Percentiles rank a stretch among this genome's conserved stretches.
Evolutionary conservation across 64 coral and sea anemone genomes (phyloP).

Genomic region (Dendrophyllia cribrosa): DNA sequence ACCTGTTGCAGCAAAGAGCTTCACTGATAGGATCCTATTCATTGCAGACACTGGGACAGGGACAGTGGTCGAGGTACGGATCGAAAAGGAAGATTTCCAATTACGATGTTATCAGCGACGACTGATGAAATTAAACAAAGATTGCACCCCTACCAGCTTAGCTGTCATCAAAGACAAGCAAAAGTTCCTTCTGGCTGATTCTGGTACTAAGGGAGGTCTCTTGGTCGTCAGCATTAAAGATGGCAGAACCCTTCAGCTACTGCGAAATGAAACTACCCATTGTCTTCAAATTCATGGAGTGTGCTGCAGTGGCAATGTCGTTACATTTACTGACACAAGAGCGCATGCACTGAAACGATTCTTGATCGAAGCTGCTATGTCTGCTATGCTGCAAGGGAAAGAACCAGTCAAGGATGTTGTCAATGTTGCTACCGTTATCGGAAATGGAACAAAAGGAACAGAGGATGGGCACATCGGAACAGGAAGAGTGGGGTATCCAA

Average conservation of each 20-base stretch:
- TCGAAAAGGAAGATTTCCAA: constrained; percentile 63
- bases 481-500: constrained; percentile 40
- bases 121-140: constrained; percentile 33
- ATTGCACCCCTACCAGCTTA: constrained; percentile 48
- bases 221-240: constrained; percentile 58
- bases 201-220: constrained; percentile 48
- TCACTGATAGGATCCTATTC: constrained; percentile 61
- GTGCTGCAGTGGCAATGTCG: constrained; percentile 13
- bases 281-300: constrained; percentile 57
- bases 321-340: constrained; percentile 60
- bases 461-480: constrained; percentile 5
- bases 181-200: constrained; percentile 72
- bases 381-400: neutral
- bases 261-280: constrained; percentile 24
- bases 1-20: constrained; percentile 56
- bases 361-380: constrained; percentile 6
- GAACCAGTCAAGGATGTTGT: constrained; percentile 1
- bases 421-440: constrained; percentile 46
- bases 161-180: constrained; percentile 60
- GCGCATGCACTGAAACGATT: constrained; percentile 62
- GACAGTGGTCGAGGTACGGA: constrained; percentile 36
- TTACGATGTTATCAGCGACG: constrained; percentile 42
- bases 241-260: constrained; percentile 44
- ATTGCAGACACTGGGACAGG: constrained; percentile 52
- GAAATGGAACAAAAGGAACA: constrained; percentile 64